Percentiles rank a stretch among this genome's conserved stretches.
Conservation (phyloP, 2,888 invertebrate genomes). For the Lissonota sp. region DNA sequence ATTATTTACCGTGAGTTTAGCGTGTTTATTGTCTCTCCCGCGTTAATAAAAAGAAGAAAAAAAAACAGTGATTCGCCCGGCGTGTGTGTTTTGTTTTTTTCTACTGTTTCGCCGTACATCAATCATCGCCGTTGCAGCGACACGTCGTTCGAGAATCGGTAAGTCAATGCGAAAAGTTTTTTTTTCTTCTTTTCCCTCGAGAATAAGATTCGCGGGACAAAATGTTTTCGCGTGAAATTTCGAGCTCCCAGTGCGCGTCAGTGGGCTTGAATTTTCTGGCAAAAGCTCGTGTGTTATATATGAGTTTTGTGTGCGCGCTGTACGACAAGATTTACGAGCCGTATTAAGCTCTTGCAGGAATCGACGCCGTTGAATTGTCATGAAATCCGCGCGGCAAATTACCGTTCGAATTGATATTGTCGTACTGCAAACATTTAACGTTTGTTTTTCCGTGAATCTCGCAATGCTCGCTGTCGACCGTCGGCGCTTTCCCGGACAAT, state of each 20-base stretch:
- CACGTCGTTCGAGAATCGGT: slow-evolving; percentile 29
- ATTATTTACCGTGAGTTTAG: no score
- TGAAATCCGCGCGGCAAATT: slow-evolving; percentile 67
- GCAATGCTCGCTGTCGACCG: neutral
- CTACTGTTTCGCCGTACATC: neutral
- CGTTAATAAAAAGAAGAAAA: neutral
- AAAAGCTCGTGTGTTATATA: no score
- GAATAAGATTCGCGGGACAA: no score
- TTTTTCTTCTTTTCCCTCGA: no score
- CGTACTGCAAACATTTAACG: neutral
- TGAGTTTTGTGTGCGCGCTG: no score
- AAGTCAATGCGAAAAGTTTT: slow-evolving; percentile 11
- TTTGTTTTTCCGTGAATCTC: neutral
- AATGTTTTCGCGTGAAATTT: no score
- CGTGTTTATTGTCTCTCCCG: no score
- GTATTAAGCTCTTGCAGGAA: slow-evolving; percentile 15
- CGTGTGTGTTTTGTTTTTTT: slow-evolving; percentile 35
- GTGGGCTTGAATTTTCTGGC: no score
- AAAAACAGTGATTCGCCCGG: slow-evolving; percentile 34
- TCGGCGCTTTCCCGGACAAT: no score
- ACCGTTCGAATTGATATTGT: slow-evolving; percentile 71
- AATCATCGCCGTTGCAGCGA: no score
- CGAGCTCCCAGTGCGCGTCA: no score
- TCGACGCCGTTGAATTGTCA: neutral
- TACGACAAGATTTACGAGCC: slow-evolving; percentile 42